These are phyloP conservation scores for Eupithecia pulchellata DNA, from an alignment of 2,888 invertebrate species.

Conservation along the genomic window DNA sequence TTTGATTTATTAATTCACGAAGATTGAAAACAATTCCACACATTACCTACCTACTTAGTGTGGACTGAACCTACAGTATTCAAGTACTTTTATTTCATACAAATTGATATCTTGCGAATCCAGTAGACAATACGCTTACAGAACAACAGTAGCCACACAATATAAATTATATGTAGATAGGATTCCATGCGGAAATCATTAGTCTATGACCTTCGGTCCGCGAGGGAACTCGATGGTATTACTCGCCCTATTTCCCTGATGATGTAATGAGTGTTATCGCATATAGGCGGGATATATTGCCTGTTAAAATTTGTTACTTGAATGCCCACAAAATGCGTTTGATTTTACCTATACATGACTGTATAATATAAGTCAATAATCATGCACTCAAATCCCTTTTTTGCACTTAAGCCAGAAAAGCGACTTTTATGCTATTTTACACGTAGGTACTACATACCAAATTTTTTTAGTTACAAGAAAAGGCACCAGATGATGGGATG, in stretches of 20 bases:
- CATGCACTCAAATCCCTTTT: neutral
- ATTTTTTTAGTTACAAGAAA: neutral
- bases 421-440: neutral
- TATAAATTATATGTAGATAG: slow-evolving; percentile 65
- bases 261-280: slow-evolving; percentile 63
- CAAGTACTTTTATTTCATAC: too few species aligned
- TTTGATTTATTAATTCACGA: neutral
- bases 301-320: neutral
- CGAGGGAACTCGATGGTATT: slow-evolving; percentile 59
- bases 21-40: too few species aligned
- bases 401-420: neutral
- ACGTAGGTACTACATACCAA: too few species aligned
- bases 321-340: neutral
- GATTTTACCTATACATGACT: neutral
- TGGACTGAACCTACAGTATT: too few species aligned
- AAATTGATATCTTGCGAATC: neutral
- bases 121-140: neutral
- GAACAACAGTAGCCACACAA: slow-evolving; percentile 45
- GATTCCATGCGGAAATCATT: slow-evolving; percentile 75
- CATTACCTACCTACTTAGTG: too few species aligned
- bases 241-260: slow-evolving; percentile 74
- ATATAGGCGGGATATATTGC: slow-evolving; percentile 13
- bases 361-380: too few species aligned
- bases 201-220: slow-evolving; percentile 68
- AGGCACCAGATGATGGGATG: neutral